Evolutionary conservation across 2,797 vertebrate species (phyloP).

Genomic region (Xiphorhynchus erythropygius): DNA sequence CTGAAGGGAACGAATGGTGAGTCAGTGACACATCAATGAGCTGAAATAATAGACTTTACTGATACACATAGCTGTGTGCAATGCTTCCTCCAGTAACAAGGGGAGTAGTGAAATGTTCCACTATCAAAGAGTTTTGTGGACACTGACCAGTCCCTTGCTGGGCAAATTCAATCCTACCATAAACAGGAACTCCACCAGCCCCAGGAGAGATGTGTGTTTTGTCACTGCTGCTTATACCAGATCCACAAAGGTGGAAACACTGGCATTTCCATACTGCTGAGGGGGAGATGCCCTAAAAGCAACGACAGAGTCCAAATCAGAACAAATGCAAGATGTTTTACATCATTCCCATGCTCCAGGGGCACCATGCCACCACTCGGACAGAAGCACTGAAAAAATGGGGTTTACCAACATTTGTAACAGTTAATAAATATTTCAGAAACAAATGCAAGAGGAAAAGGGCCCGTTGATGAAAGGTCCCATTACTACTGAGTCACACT

Average conservation of each 20-base stretch:
- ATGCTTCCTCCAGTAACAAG: background rate
- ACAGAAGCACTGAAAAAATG: background rate
- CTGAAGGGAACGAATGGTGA: background rate
- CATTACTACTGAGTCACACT: background rate
- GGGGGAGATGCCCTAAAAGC: background rate
- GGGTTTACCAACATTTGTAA: background rate
- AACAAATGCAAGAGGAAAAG: background rate
- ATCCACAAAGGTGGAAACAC: background rate
- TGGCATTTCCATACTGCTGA: accelerated
- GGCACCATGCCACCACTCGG: background rate
- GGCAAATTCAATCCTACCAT: background rate
- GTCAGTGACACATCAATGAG: background rate
- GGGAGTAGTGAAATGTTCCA: background rate
- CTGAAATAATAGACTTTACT: constrained; percentile 3
- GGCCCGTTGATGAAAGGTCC: background rate
- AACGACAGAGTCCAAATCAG: background rate
- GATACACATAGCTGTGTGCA: background rate
- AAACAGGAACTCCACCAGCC: background rate
- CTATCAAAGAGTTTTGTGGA: background rate
- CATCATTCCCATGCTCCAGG: background rate
- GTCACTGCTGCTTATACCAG: background rate
- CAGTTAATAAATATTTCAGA: background rate
- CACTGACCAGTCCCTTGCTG: background rate
- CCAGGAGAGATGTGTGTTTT: background rate
- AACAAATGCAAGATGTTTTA: background rate